Evolutionary conservation across 2,797 vertebrate species (phyloP).

Genomic region (Meriones psammophilus): DNA sequence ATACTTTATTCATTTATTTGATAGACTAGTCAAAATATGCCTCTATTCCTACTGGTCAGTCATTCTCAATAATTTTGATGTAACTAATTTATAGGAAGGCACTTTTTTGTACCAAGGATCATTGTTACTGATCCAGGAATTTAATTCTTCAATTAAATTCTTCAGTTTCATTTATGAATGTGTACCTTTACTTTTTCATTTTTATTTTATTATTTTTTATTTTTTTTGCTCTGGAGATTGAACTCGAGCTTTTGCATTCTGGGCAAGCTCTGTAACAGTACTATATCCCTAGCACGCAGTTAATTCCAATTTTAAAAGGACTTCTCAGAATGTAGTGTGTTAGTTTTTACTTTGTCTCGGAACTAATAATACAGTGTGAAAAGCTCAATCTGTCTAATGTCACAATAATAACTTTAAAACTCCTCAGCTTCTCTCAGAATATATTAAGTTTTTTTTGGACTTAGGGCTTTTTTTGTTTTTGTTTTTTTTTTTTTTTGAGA

Average conservation of each 20-base stretch:
- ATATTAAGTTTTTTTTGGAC: slow-evolving; percentile 11
- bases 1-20: not conserved
- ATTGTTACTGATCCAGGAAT: slow-evolving; percentile 7
- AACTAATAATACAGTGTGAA: slow-evolving; percentile 21
- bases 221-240: not conserved
- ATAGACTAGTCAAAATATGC: not conserved
- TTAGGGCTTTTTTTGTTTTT: not conserved
- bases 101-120: not conserved
- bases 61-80: slow-evolving; percentile 52
- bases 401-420: slow-evolving; percentile 32
- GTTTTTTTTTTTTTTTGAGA: no score
- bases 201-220: not conserved
- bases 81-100: slow-evolving; percentile 14
- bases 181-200: not conserved
- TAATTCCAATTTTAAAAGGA: slow-evolving; percentile 56
- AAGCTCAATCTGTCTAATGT: slow-evolving; percentile 27
- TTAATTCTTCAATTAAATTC: slow-evolving; percentile 59
- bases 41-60: not conserved
- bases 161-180: not conserved
- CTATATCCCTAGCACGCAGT: not conserved
- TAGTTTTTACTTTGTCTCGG: slow-evolving; percentile 36
- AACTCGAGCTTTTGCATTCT: not conserved
- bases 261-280: not conserved
- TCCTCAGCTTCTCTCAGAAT: slow-evolving; percentile 52
- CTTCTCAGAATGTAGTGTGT: slow-evolving; percentile 29